phyloP scores from a whole-genome alignment of 2,113 vertebrate species.

The Oreotrochilus melanogaster region DNA sequence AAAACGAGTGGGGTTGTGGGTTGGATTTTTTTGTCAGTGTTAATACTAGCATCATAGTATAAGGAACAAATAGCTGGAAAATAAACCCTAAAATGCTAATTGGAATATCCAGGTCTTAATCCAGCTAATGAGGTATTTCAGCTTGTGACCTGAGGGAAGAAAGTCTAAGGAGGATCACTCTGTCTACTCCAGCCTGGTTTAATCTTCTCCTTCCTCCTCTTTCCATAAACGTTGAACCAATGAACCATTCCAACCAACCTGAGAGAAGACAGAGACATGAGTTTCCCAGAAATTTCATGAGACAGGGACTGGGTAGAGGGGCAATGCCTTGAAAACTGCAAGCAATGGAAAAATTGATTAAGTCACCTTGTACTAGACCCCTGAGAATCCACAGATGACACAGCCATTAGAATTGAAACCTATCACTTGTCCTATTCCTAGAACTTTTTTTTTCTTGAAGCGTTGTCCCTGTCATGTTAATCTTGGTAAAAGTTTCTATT shows the following conservation, averaged over 20 bases:
- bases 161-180: not conserved
- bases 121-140: not conserved
- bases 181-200: not conserved
- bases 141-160: not conserved
- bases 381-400: not conserved
- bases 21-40: not conserved
- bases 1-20: not conserved
- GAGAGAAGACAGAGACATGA: not conserved
- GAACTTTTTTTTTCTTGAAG: not conserved
- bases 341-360: not conserved
- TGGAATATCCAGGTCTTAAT: not conserved
- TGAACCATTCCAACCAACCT: not conserved
- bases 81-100: not conserved
- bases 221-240: not conserved
- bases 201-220: not conserved
- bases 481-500: not conserved
- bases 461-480: fast-evolving
- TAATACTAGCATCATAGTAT: not conserved
- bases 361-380: not conserved
- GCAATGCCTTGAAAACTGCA: fast-evolving
- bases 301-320: not conserved
- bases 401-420: not conserved
- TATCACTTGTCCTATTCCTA: not conserved
- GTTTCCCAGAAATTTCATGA: not conserved
- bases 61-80: not conserved